Base-by-base conservation (phyloP, 2,888 invertebrate species). In the Aporophyla nigra region DNA sequence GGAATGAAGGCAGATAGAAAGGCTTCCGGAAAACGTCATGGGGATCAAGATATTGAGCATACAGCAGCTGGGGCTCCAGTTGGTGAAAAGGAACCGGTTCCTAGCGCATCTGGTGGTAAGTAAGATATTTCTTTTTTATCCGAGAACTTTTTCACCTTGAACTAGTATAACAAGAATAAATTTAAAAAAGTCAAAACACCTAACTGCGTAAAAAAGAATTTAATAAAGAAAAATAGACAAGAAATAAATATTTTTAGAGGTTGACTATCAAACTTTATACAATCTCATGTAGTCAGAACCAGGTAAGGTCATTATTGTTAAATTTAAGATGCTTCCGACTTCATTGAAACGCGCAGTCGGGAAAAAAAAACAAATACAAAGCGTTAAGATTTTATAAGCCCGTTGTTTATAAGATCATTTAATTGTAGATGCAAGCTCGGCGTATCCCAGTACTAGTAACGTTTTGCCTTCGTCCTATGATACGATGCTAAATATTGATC, bases 401-500 rank as follows among this genome's bases (percentile, higher is more conserved):
- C 21, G 21, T 43, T 12, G 6, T 67, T 40, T 40, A 65, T 46
- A n/a, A 56, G 5, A 27, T n/a, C 12, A 53, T 67, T 67, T 67
- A 0, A 43, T 83, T 74, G 16, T 56, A 83, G 83, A 62, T 69
- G 12, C 51, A 46, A 61, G 58, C 43, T 33, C 56, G 6, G 63
- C 70, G 24, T 69, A 51, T 62, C 61, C 74, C 19, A 68, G 49
- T 68, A 49, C 40, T n/a, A 78, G 75, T 43, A 73, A 73, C 3
- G 68, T 71, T 21, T 54, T 86, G 27, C 77, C 84, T 14, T 78
- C 84, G 0, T 66, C 89, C 2, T 90, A 90, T 67, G 90, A 90
- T 19, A 78, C 74, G 21, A 82, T 83, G 79, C 14, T 76, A 43
- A 74, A 78, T 27, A 76, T 89, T 3, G 90, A 92, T 19, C 89